A percentile compares a stretch with the other conserved stretches of the same genome.
Evolutionary conservation across 2,113 vertebrate genomes (phyloP).

Genomic region (Centropristis striata): DNA sequence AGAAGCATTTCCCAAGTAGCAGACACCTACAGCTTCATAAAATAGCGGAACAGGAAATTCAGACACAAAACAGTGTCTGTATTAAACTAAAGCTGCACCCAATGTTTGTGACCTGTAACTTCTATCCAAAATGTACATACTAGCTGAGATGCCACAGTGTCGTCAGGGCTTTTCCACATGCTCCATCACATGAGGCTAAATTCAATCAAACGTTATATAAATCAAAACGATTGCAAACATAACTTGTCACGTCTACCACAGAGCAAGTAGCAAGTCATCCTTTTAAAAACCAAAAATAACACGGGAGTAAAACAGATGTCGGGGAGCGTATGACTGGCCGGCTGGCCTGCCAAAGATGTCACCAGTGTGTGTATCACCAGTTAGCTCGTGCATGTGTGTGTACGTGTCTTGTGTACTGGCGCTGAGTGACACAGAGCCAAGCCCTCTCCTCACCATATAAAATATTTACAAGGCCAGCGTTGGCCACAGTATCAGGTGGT

Average conservation of each 20-base stretch:
- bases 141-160: not conserved
- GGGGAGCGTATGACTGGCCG: conserved; percentile 66
- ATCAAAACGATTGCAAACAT: conserved; percentile 57
- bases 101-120: not conserved
- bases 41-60: not conserved
- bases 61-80: not conserved
- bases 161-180: not conserved
- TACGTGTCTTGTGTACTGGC: conserved; percentile 42
- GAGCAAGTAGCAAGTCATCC: conserved; percentile 72
- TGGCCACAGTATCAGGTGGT: conserved; percentile 91
- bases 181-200: not conserved
- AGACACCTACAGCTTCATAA: not conserved
- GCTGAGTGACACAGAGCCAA: conserved; percentile 77
- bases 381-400: conserved; percentile 59
- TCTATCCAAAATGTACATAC: not conserved
- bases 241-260: conserved; percentile 64
- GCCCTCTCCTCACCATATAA: conserved; percentile 85
- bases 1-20: not conserved
- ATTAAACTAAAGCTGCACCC: not conserved
- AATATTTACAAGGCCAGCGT: conserved; percentile 89
- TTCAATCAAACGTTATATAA: conserved; percentile 39
- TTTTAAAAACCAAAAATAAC: conserved; percentile 76
- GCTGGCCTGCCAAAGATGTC: conserved; percentile 74
- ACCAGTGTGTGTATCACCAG: conserved; percentile 75
- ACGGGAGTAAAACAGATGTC: conserved; percentile 76